phyloP scores from a whole-genome alignment of 2,113 vertebrate species.

The Solea solea region DNA sequence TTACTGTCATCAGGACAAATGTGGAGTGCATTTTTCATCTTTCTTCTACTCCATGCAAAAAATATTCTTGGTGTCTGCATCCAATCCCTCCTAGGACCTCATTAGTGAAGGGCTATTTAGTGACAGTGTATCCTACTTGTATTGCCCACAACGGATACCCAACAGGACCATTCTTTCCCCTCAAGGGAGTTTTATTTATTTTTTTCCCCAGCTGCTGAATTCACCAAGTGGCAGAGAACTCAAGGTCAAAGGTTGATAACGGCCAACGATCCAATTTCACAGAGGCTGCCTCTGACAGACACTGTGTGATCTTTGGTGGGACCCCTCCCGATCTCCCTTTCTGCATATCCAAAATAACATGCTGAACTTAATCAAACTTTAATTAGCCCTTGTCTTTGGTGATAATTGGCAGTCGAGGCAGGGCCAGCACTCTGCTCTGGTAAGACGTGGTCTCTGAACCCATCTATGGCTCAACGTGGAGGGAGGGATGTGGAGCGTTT shows the following conservation, averaged over 20 bases:
- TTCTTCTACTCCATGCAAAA: conserved; percentile 1
- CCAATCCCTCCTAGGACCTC: conserved; percentile 56
- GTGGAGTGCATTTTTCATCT: conserved; percentile 34
- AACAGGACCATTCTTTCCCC: conserved; percentile 29
- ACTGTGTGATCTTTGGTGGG: conserved; percentile 69
- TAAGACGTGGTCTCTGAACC: conserved; percentile 44
- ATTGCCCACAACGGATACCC: conserved; percentile 28
- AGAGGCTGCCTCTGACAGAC: conserved; percentile 76
- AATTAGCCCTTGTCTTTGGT: conserved; percentile 79
- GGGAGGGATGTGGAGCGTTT: conserved; percentile 11
- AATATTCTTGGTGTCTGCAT: conserved; percentile 20
- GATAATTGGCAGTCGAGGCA: conserved; percentile 78
- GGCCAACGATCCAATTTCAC: conserved; percentile 83
- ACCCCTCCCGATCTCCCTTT: conserved; percentile 56
- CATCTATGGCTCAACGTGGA: conserved; percentile 51
- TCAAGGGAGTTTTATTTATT: conserved; percentile 41
- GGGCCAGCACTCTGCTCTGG: conserved; percentile 55
- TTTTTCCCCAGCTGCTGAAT: conserved; percentile 48
- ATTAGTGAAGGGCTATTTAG: conserved; percentile 51
- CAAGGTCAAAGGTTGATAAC: conserved; percentile 74
- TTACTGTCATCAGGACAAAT: conserved; percentile 42
- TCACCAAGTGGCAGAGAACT: conserved; percentile 30
- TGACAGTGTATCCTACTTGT: conserved; percentile 34
- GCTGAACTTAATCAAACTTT: conserved; percentile 81
- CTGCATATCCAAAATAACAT: conserved; percentile 75